Percentiles rank a stretch among this genome's conserved stretches.
These are phyloP conservation scores for Psittacula cyanocephala DNA, from an alignment of 2,113 vertebrate species.

Conservation along the genomic window DNA sequence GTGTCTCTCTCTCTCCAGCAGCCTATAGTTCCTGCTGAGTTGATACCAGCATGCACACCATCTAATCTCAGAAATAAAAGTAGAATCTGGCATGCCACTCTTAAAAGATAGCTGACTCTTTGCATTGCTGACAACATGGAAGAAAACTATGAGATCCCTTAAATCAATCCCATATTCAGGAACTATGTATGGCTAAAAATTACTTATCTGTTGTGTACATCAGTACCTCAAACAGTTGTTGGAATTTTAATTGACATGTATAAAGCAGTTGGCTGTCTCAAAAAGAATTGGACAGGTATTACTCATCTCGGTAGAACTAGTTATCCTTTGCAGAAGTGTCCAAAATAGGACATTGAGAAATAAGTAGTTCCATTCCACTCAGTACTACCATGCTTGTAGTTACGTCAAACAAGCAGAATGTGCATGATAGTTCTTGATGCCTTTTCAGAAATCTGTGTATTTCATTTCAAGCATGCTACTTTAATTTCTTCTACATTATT, in stretches of 20 bases:
- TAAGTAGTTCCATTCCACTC: not conserved
- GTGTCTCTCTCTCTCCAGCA: not conserved
- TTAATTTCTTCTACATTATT: not conserved
- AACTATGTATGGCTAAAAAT: not conserved
- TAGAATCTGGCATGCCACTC: not conserved
- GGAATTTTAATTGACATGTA: not conserved
- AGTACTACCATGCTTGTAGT: not conserved
- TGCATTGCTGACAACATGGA: not conserved
- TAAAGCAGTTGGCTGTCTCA: not conserved
- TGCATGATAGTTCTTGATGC: not conserved
- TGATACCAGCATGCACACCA: not conserved
- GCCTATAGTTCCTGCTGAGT: conserved; percentile 1
- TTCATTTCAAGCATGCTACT: not conserved
- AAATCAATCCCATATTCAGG: not conserved
- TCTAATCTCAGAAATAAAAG: not conserved
- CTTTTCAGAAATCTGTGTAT: not conserved
- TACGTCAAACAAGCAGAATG: not conserved
- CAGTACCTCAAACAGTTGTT: not conserved
- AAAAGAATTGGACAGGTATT: not conserved
- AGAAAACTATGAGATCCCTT: not conserved
- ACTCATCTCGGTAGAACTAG: not conserved
- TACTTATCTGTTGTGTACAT: not conserved
- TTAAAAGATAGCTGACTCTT: not conserved
- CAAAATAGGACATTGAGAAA: not conserved
- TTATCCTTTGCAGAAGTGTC: not conserved